A percentile compares a stretch with the other conserved stretches of the same genome.
These are phyloP conservation scores for Macrocentrus cingulum DNA, from an alignment of 1,140 invertebrate genomes.

Conservation along the genomic window DNA sequence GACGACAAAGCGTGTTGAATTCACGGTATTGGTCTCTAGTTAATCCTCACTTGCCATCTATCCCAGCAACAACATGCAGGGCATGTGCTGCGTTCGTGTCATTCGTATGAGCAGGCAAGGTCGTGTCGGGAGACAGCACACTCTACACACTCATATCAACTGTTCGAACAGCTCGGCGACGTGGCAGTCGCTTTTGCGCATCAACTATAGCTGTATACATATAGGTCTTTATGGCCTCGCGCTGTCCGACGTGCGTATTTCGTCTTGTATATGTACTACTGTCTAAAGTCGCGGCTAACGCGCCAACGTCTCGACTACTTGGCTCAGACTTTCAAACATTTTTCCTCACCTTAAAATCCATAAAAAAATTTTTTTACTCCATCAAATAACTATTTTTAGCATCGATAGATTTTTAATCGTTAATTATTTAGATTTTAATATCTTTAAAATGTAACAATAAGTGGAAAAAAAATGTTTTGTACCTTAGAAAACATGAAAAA, in stretches of 20 bases:
- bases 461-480: no score
- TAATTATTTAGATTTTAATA: no score
- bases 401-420: no score
- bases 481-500: no score
- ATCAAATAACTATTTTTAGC: no score
- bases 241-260: slow-evolving; percentile 9
- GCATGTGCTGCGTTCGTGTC: slow-evolving; percentile 6
- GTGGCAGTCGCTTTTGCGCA: background rate
- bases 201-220: slow-evolving; percentile 9
- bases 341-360: no score
- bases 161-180: no score
- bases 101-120: slow-evolving; percentile 17
- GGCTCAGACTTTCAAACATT: background rate
- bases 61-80: background rate
- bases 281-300: background rate
- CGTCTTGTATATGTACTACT: slow-evolving; percentile 10
- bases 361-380: no score
- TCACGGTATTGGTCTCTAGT: background rate
- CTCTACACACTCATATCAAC: no score
- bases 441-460: no score
- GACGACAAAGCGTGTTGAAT: no score
- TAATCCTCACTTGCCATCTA: slow-evolving; percentile 1
- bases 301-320: background rate
- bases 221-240: slow-evolving; percentile 12
- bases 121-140: slow-evolving; percentile 6